Evolutionary conservation across 2,113 vertebrate species (phyloP), one percentile per base, ranked within the genome.

Genomic region (Platysteira castanea): DNA sequence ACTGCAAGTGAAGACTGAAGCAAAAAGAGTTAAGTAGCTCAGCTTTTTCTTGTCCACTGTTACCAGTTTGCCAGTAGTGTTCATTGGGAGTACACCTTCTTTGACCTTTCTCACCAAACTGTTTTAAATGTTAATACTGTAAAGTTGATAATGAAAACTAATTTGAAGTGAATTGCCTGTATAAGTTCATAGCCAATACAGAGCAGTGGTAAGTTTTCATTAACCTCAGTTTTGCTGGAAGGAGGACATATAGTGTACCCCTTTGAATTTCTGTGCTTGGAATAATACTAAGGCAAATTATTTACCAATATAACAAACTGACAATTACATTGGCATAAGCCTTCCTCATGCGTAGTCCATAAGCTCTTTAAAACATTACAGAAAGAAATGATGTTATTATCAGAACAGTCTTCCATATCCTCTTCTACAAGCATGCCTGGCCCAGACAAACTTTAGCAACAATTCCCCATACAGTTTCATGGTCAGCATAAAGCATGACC

Each of bases 401-500:
- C 16, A 76, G 16, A 81, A 54, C 13, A 71, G 24, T 49, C 8
- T 60, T 87, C 9, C 7, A 14, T n/a, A 42, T 52, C 19, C 7
- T 65, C 15, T 68, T 10, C 21, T 15, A 69, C 10, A 60, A 70
- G 69, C 20, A 81, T 6, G 37, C 8, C 35, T 13, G 5, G 60
- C 8, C 4, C 28, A 49, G 12, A n/a, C 5, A 7, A 77, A 68
- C 15, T 31, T 53, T 6, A 64, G 24, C 20, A 60, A 35, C 2
- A 7, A 47, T 30, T 85, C 46, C 30, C 26, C 35, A 5, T 24
- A 16, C 19, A 68, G 37, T 35, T 83, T 53, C 26, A 42, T 4
- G 7, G 21, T 11, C n/a, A 54, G 21, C 0, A 0, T 26, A 68
- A 68, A 67, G 17, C 23, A 46, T 0, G 3, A 4, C 4, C 30